Conservation (phyloP, 2,888 invertebrate species). For the Ecdyonurus torrentis region DNA sequence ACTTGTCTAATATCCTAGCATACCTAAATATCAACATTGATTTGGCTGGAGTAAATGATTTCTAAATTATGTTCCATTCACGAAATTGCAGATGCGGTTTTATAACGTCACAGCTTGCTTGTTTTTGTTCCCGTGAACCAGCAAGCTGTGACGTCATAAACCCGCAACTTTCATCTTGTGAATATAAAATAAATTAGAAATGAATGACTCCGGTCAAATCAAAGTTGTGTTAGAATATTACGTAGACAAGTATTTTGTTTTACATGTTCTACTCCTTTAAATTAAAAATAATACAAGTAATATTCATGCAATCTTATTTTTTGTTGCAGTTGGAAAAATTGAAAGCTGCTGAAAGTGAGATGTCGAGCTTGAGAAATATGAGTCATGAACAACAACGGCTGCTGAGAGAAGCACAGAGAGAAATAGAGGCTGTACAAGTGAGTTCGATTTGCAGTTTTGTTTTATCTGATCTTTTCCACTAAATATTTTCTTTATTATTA, state of each 20-base stretch:
- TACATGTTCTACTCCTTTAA: background rate
- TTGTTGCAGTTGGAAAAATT: slow-evolving; percentile 30
- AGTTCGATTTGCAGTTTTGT: slow-evolving; percentile 11
- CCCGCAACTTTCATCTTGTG: too few species aligned
- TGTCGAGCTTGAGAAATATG: slow-evolving; percentile 35
- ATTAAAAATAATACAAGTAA: slow-evolving; percentile 10
- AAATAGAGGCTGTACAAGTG: slow-evolving; percentile 35
- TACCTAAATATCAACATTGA: too few species aligned
- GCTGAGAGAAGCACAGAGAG: slow-evolving; percentile 35
- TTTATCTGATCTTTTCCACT: background rate
- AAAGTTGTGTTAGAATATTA: background rate
- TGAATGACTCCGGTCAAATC: background rate
- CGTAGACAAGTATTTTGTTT: background rate
- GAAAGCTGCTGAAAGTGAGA: slow-evolving; percentile 37
- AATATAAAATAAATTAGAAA: too few species aligned
- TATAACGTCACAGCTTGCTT: too few species aligned
- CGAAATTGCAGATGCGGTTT: too few species aligned
- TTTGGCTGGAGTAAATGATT: too few species aligned
- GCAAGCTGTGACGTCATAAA: too few species aligned
- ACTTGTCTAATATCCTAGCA: too few species aligned
- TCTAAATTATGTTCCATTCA: too few species aligned
- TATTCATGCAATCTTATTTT: slow-evolving; percentile 10
- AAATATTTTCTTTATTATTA: too few species aligned
- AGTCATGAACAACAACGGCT: slow-evolving; percentile 41
- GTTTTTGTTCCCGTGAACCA: too few species aligned